Evolutionary conservation across 30 jellyfish, hydroid and myxozoan species (phyloP), one percentile per base, ranked within the genome.

Genomic region (Aurelia coerulea): DNA sequence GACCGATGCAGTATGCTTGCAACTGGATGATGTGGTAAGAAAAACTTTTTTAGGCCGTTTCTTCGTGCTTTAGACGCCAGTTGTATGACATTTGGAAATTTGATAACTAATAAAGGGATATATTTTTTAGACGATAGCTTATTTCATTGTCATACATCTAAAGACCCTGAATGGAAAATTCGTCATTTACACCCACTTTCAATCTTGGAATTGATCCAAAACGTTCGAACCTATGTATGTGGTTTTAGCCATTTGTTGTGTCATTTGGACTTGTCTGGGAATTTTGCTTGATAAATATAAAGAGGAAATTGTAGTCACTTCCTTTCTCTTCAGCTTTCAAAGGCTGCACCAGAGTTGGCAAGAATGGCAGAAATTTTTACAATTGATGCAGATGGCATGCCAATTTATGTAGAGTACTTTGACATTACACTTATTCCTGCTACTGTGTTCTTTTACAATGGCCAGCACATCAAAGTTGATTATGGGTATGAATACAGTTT

Each of bases 401-500:
- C 92, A 35, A 81, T 95, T 13, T 95, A 95, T 80, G 91, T 92
- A 18, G 92, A 90, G 46, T 95, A 95, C 65, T 95, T 95, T 90
- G 99, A 95, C 82, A 88, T 95, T 23, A 67, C 97, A 42, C 60
- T 95, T 18, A 95, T 85, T 34, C 99, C 99, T 35, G 96, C 99
- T 3, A 95, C 97, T 18, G 92, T 95, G 19, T 95, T 95, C 90
- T 95, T 95, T 70, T 95, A 84, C 92, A 95, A 95, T 78, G 99
- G 99, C 32, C 99, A 95, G 76, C 99, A 95, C 83, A 95, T 95
- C 69, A 95, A 95, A 74, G 99, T 95, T 62, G 99, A 95, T 65
- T 90, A 84, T 81, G 99, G 99, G 97, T 89, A 39, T 46, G 97
- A 11, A n/a, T 35, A 31, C 17, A 5, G 29, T 37, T 2, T 10